Conservation (phyloP, 2,888 invertebrate genomes). For the Andrena dorsata region DNA sequence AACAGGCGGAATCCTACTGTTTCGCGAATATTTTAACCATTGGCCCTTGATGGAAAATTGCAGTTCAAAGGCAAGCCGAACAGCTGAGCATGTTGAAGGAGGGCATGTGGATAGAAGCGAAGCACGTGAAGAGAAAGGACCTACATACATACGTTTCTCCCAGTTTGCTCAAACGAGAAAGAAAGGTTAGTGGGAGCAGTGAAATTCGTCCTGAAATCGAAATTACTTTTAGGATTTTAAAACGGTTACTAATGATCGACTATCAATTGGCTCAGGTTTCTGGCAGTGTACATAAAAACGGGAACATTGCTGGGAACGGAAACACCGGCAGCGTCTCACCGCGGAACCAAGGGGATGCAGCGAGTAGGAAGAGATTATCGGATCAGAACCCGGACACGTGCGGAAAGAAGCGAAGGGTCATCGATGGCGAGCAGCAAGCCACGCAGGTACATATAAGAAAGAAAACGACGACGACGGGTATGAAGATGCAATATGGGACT, state of each 20-base stretch:
- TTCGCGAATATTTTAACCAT: slow-evolving; percentile 14
- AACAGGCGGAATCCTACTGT: not conserved
- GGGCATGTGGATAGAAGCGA: slow-evolving; percentile 93
- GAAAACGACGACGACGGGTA: not conserved
- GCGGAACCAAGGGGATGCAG: slow-evolving; percentile 70
- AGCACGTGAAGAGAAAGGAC: slow-evolving; percentile 94
- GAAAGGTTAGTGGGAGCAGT: slow-evolving; percentile 85
- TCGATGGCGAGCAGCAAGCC: slow-evolving; percentile 73
- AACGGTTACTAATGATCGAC: not conserved
- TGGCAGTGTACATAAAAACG: slow-evolving; percentile 75
- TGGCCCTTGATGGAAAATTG: slow-evolving; percentile 52
- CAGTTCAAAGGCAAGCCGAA: slow-evolving; percentile 88
- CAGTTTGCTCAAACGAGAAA: slow-evolving; percentile 90
- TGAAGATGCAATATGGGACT: not conserved
- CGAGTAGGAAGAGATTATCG: slow-evolving; percentile 74
- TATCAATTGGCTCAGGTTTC: slow-evolving; percentile 70
- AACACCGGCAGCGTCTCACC: slow-evolving; percentile 76
- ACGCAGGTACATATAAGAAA: slow-evolving; percentile 67
- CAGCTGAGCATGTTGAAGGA: slow-evolving; percentile 88
- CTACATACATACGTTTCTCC: slow-evolving; percentile 90
- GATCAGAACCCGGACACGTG: slow-evolving; percentile 72
- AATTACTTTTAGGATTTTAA: not conserved
- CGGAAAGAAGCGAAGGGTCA: slow-evolving; percentile 75
- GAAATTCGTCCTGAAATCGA: not conserved
- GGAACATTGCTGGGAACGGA: slow-evolving; percentile 75